A percentile compares a stretch with the other conserved stretches of the same genome.
Evolutionary conservation across 2,888 invertebrate species (phyloP).

Genomic region (Nomada ruficornis): DNA sequence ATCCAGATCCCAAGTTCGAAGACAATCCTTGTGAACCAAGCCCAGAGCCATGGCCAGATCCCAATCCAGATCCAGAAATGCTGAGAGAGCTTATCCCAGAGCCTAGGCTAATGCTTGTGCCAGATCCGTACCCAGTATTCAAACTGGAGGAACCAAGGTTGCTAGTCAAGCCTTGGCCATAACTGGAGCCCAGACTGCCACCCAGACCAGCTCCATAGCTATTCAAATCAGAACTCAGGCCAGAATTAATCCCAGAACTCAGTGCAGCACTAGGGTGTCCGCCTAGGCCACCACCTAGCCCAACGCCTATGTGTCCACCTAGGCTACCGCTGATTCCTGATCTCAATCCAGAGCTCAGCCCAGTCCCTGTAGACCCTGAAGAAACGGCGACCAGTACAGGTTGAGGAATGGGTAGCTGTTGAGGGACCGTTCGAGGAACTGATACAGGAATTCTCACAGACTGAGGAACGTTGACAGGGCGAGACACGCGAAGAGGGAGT

Average conservation of each 20-base stretch:
- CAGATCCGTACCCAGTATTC: background rate
- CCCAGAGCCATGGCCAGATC: background rate
- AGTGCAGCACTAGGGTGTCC: background rate
- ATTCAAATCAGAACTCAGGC: background rate
- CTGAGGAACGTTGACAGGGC: background rate
- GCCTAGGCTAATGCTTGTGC: background rate
- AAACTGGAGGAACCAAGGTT: background rate
- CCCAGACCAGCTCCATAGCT: background rate
- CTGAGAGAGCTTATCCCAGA: background rate
- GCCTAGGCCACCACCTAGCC: background rate
- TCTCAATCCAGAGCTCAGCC: background rate
- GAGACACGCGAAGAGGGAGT: background rate
- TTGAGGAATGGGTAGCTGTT: slow-evolving; percentile 69
- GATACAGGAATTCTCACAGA: background rate
- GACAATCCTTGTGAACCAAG: slow-evolving; percentile 8
- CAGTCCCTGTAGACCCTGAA: background rate
- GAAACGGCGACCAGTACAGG: slow-evolving; percentile 69
- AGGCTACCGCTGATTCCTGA: background rate
- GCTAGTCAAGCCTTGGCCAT: background rate
- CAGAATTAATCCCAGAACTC: background rate
- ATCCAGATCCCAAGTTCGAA: background rate
- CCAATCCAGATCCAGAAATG: slow-evolving; percentile 9
- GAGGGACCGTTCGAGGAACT: background rate
- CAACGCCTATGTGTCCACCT: background rate
- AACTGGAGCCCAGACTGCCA: background rate